Evolutionary conservation across 2,888 invertebrate species (phyloP), one percentile per base, ranked within the genome.

Genomic region (Eupithecia subfuscata): DNA sequence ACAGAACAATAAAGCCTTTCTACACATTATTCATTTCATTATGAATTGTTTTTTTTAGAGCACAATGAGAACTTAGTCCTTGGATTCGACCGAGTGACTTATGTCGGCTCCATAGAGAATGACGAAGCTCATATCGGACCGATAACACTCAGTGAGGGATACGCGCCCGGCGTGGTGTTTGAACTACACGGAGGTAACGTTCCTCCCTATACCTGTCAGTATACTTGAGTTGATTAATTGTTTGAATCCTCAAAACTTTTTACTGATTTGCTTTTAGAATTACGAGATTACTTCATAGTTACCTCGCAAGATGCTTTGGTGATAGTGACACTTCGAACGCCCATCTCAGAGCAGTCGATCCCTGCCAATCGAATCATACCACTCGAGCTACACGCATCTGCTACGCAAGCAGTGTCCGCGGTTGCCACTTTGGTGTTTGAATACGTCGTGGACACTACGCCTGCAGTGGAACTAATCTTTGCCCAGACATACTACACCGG

Each of bases 381-480:
- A 7, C 73, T 87, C 0, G 82, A 84, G 40, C 72, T 88, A 64
- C 80, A 82, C 80, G 88, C 88, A 6, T 69, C 83, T 9, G 82
- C 82, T n/a, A 80, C 81, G 0, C 73, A 78, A 68, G 69, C 85
- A 25, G 11, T 81, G 18, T 67, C 85, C 14, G 85, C 86, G 12
- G 78, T 76, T 67, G 84, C 88, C 22, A 82, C 84, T n/a, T 74
- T 87, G 37, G 83, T 87, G 43, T 63, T 88, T n/a, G 79, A 83
- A 73, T 69, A 82, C 37, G 48, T 80, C 0, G 74, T 60, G 14
- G 76, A 81, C 25, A 22, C 56, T 12, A 12, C 45, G 12, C 34
- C 74, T 8, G 45, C 73, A 3, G 77, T 78, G 22, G 78, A 80
- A 60, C 77, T 78, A 18, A 75, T 78, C 30, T 80, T 80, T 63